These are phyloP conservation scores for Paradisaea rubra DNA, from an alignment of 2,113 vertebrate genomes.

Conservation along the genomic window DNA sequence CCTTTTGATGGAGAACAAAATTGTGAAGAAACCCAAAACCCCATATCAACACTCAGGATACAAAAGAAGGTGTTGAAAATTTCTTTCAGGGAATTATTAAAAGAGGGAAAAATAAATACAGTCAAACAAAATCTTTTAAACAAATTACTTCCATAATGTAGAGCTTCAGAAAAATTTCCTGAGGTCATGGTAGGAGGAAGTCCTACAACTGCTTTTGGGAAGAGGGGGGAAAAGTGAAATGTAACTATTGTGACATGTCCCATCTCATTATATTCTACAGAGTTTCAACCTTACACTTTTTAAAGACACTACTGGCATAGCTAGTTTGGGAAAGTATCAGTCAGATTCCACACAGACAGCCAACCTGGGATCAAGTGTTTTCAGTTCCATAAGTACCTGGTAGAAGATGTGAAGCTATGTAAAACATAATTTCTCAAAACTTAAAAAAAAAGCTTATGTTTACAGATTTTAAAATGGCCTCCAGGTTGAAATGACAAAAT, in stretches of 20 bases:
- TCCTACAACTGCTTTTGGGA: not conserved
- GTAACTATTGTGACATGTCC: not conserved
- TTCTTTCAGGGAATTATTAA: not conserved
- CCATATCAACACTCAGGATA: not conserved
- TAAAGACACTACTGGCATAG: not conserved
- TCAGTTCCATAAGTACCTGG: not conserved
- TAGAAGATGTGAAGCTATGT: not conserved
- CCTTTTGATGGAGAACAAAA: not conserved
- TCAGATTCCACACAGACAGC: not conserved
- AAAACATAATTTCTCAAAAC: not conserved
- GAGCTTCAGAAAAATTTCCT: not conserved
- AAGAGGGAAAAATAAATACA: not conserved
- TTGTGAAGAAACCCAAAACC: not conserved
- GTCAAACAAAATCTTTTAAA: not conserved
- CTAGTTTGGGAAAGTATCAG: not conserved
- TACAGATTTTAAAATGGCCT: not conserved
- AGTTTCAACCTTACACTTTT: not conserved
- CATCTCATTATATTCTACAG: not conserved
- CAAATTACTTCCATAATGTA: not conserved
- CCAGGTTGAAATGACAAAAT: not conserved
- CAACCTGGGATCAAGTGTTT: not conserved
- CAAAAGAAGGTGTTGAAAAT: not conserved
- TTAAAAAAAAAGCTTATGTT: not conserved
- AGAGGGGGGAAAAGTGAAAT: not conserved
- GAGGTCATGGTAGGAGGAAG: not conserved